Evolutionary conservation across 2,888 invertebrate genomes (phyloP).

Genomic region (Apocheima hispidaria): DNA sequence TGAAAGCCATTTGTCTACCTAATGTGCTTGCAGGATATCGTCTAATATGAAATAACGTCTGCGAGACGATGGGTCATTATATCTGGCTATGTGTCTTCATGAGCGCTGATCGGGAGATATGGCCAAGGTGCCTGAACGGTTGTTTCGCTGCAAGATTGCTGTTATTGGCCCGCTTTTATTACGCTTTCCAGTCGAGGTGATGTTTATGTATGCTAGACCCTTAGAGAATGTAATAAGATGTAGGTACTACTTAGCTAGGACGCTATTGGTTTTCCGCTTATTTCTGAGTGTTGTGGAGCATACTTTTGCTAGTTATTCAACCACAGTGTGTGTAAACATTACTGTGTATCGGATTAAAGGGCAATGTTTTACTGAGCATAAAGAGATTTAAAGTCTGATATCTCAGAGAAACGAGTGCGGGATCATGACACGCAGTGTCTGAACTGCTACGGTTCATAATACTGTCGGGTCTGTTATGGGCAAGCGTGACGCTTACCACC

Average conservation of each 20-base stretch:
- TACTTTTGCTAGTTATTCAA: no score
- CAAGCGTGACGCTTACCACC: no score
- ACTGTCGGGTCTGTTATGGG: no score
- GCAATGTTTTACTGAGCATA: no score
- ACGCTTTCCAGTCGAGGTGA: constrained; percentile 2
- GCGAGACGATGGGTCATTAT: constrained; percentile 65
- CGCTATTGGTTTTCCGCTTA: neutral
- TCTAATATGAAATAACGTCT: constrained; percentile 78
- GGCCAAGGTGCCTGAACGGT: constrained; percentile 43
- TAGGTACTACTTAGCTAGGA: neutral
- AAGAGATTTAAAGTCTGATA: no score
- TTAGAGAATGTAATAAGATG: neutral
- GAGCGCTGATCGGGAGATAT: constrained; percentile 74
- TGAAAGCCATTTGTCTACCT: constrained; percentile 76
- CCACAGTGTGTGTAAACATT: no score
- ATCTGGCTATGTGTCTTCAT: constrained; percentile 69
- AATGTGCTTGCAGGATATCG: constrained; percentile 76
- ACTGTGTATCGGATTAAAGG: no score
- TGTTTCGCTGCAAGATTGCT: constrained; percentile 30
- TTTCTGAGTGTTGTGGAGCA: neutral
- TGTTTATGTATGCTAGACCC: constrained; percentile 15
- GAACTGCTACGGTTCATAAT: no score
- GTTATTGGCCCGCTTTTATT: constrained; percentile 24
- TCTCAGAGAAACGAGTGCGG: no score
- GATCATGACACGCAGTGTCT: no score